Percentiles rank a stretch among this genome's conserved stretches.
These are phyloP conservation scores for Erpornis zantholeuca DNA, from an alignment of 2,113 vertebrate species.

Conservation along the genomic window DNA sequence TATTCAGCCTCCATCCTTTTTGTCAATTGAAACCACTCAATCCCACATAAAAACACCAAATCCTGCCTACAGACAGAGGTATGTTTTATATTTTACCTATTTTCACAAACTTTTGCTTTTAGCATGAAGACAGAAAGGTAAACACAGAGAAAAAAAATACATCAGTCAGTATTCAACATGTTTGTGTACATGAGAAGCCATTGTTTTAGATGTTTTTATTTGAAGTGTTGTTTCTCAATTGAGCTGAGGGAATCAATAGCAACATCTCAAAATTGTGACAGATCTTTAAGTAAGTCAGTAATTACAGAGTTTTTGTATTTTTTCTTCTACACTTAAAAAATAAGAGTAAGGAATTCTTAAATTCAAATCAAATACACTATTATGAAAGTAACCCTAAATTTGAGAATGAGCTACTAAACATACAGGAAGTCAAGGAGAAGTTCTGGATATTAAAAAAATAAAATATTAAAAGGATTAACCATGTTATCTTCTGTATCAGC, in stretches of 20 bases:
- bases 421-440: background rate
- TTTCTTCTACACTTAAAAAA: background rate
- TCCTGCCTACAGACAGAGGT: background rate
- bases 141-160: background rate
- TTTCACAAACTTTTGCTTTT: background rate
- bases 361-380: background rate
- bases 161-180: background rate
- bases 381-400: background rate
- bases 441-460: background rate
- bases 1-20: background rate
- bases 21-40: background rate
- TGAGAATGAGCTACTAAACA: background rate
- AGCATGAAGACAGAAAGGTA: background rate
- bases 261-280: background rate
- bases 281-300: background rate
- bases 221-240: background rate
- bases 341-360: background rate
- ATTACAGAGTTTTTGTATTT: background rate
- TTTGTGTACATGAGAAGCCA: background rate
- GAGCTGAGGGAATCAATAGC: background rate
- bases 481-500: background rate
- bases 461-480: background rate
- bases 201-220: background rate
- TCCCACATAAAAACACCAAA: background rate
- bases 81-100: background rate